Evolutionary conservation across 2,113 vertebrate species (phyloP), one percentile per base, ranked within the genome.

Genomic region (Brachionichthys hirsutus): DNA sequence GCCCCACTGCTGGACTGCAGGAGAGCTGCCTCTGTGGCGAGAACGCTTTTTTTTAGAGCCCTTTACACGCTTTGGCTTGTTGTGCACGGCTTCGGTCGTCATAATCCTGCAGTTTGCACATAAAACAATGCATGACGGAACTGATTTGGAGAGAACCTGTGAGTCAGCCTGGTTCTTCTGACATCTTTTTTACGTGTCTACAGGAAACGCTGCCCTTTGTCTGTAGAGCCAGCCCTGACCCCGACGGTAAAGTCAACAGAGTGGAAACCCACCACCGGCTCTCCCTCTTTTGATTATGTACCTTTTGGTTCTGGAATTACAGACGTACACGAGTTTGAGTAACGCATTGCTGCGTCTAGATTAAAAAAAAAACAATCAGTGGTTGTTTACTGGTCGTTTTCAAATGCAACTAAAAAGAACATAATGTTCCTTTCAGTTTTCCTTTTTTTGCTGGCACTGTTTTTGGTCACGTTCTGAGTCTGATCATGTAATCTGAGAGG

Each of bases 131-230:
- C 49, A 40, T 15, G 35, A 18, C 47, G 15, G 13, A 54, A 18
- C 16, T 15, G 11, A 49, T 59, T 17, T 45, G 44, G 40, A 46
- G 63, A 9, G 22, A 14, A 34, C 49, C 40, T 3, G 8, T 3
- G 24, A n/a, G 12, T 54, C 42, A 18, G 9, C 18, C n/a, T 42
- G 52, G 36, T 43, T 75, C 22, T 57, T 58, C 47, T 17, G 60
- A 49, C 62, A 19, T 67, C 40, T 71, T 66, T n/a, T 15, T 63
- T n/a, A 77, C 71, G 44, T 54, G 45, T 73, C 62, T 3, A 72
- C 67, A 85, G 80, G 85, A 87, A 82, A 79, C 73, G 48, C 65
- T 74, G 77, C 42, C 78, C 67, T 76, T 82, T 87, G 83, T 85
- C 77, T 85, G 50, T 44, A 44, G 54, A 55, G n/a, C 55, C 66